Evolutionary conservation across 2,888 invertebrate genomes (phyloP).

Genomic region (Proisotoma minuta): DNA sequence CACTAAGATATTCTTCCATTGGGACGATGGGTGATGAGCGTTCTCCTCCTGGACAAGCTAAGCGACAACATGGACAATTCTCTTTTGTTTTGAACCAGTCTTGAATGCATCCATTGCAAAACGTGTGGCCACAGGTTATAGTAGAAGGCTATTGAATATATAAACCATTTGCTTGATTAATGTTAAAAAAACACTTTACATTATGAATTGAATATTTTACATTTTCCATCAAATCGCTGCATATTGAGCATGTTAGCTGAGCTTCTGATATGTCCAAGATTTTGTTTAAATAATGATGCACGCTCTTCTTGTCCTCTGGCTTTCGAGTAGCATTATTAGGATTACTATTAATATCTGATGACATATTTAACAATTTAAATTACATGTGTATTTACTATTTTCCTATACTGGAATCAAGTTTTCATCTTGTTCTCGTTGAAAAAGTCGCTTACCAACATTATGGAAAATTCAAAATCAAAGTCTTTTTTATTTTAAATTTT

Average conservation of each 20-base stretch:
- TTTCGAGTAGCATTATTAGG: no score
- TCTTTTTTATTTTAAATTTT: no score
- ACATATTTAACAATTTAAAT: no score
- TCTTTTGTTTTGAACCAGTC: not conserved
- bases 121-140: not conserved
- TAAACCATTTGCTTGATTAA: not conserved
- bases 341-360: no score
- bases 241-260: not conserved
- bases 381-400: no score
- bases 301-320: no score
- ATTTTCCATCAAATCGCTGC: slow-evolving; percentile 1
- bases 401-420: no score
- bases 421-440: no score
- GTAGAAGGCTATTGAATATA: not conserved
- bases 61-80: not conserved
- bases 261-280: not conserved
- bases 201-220: not conserved
- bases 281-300: not conserved
- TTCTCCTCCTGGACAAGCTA: not conserved
- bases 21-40: not conserved
- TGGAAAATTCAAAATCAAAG: no score
- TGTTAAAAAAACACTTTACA: not conserved
- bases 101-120: not conserved
- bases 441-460: no score
- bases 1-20: not conserved